Evolutionary conservation across 35 echinoderm and acorn worm genomes (phyloP), one percentile per base, ranked within the genome.

Genomic region (Holothuria glaberrima): DNA sequence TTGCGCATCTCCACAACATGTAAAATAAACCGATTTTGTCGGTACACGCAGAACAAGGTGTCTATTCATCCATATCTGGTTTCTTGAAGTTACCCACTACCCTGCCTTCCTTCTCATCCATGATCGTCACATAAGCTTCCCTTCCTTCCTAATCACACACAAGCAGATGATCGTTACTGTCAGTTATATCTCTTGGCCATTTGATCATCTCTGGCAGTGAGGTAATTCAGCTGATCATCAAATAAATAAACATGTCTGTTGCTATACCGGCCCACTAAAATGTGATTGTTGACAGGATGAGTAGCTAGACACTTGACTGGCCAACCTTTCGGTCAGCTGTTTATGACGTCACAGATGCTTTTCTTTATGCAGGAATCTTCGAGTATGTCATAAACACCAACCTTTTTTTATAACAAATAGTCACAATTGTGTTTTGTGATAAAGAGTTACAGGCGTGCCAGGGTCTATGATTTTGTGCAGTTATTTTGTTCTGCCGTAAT

Each of bases 231-330:
- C 30, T 75, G 71, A 75, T 41, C 33, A 13, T 33, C 35, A 41
- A 75, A 75, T 41, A 41, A 28, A 75, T 75, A 41, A 6, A 75
- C 71, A 41, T 75, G 29, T 75, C 71, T 24, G 33, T 44, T 75
- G 34, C 35, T 30, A 19, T 44, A 36, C 35, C 71, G n/a, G 36
- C 71, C 71, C 17, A 75, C 71, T 2, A 75, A 41, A 30, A 75
- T 75, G 9, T 75, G 71, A 44, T 75, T 75, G 5, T 75, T 75
- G 20, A 3, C 34, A 18, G 71, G 46, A 75, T 30, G n/a, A 21
- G 71, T 31, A 32, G 69, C 69, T 31, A 32, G 17, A 34, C 69
- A 72, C 14, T 28, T 32, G 10, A 72, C 69, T 16, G 25, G 16
- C 71, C 71, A 7, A 41, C 7, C 36, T 41, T 41, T 41, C 36